These are phyloP conservation scores for Bothrops jararaca DNA, from an alignment of 2,113 vertebrate genomes.

Conservation along the genomic window DNA sequence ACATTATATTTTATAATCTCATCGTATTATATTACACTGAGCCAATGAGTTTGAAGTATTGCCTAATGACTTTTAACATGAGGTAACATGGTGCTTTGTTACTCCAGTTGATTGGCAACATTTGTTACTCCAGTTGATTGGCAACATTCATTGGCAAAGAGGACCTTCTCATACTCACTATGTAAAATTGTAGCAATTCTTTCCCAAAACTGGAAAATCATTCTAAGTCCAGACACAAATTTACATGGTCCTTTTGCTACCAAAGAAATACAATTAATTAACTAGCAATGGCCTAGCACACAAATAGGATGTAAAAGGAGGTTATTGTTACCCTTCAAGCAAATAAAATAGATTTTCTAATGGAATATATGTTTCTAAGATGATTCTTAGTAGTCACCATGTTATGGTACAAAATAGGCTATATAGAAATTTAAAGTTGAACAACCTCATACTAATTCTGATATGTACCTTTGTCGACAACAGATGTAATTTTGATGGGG, in stretches of 20 bases:
- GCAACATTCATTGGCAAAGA: constrained; percentile 14
- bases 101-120: constrained; percentile 16
- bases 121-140: constrained; percentile 11
- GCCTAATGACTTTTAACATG: constrained; percentile 24
- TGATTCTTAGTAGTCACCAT: neutral
- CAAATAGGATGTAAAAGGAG: neutral
- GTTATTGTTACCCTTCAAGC: neutral
- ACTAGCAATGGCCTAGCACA: constrained; percentile 13
- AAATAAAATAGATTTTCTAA: neutral
- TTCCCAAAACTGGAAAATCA: constrained; percentile 20
- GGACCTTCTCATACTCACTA: neutral
- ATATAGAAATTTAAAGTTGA: neutral
- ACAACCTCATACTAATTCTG: neutral
- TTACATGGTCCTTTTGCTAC: constrained; percentile 26
- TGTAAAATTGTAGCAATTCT: neutral
- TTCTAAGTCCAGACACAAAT: constrained; percentile 17
- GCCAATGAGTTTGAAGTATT: constrained; percentile 20
- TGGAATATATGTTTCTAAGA: constrained; percentile 5
- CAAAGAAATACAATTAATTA: constrained; percentile 28
- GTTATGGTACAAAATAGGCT: neutral
- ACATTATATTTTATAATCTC: neutral
- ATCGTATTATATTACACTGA: neutral
- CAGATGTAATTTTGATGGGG: neutral
- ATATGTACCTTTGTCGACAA: neutral
- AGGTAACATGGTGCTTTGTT: constrained; percentile 15